A percentile compares a stretch with the other conserved stretches of the same genome.
Evolutionary conservation across 2,797 vertebrate genomes (phyloP).

Genomic region (Sebastolobus alascanus): DNA sequence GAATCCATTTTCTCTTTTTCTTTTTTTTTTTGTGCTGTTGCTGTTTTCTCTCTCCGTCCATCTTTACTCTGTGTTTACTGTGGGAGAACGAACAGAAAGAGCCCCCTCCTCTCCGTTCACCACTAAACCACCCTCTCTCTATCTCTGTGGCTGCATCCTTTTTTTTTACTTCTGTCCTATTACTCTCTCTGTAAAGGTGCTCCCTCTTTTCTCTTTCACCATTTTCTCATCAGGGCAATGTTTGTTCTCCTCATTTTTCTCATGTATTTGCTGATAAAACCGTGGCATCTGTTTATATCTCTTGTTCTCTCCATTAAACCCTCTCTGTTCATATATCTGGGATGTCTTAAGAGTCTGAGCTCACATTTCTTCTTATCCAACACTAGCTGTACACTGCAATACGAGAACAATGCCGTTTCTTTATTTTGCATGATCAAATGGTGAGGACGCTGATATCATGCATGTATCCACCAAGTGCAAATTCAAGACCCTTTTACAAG

Average conservation of each 20-base stretch:
- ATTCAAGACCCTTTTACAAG: not conserved
- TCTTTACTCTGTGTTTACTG: conserved; percentile 53
- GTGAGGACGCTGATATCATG: not conserved
- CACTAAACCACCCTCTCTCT: not conserved
- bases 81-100: conserved; percentile 5
- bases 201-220: not conserved
- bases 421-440: not conserved
- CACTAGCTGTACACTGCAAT: not conserved
- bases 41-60: conserved; percentile 52
- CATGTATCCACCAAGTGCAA: not conserved
- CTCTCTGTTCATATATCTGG: conserved; percentile 18
- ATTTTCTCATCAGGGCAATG: conserved; percentile 29
- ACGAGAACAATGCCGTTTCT: not conserved
- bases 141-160: conserved; percentile 2
- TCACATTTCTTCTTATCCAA: not conserved
- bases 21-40: conserved; percentile 15
- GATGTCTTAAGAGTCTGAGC: not conserved
- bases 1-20: conserved; percentile 54
- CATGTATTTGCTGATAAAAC: conserved; percentile 30
- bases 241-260: not conserved
- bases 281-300: conserved; percentile 13
- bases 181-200: conserved; percentile 22
- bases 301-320: not conserved
- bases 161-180: conserved; percentile 23
- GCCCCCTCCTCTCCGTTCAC: conserved; percentile 3